These are phyloP conservation scores for Casuarius casuarius DNA, from an alignment of 2,113 vertebrate species.

Conservation along the genomic window DNA sequence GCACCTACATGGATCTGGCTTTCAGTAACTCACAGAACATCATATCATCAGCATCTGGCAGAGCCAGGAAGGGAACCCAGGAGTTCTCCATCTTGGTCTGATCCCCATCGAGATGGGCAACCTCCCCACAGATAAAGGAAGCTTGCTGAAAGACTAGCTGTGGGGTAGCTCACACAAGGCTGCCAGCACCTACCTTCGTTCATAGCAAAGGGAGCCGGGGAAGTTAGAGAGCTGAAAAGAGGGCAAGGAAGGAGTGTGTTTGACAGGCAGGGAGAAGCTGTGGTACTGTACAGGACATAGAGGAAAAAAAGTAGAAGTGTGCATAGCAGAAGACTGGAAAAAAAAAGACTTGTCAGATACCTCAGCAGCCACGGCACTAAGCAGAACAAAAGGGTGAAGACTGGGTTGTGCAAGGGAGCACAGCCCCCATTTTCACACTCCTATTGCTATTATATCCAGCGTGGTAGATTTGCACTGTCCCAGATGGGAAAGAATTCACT, in stretches of 20 bases:
- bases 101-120: background rate
- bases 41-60: background rate
- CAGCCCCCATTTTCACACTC: background rate
- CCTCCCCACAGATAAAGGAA: background rate
- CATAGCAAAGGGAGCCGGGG: background rate
- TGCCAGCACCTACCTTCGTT: background rate
- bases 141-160: background rate
- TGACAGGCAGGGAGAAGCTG: background rate
- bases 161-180: background rate
- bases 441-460: background rate
- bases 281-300: too few species aligned
- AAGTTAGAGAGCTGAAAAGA: background rate
- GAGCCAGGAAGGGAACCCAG: background rate
- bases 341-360: background rate
- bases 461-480: background rate
- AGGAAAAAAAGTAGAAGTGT: background rate
- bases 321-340: background rate
- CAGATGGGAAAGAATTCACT: background rate
- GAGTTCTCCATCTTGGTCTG: background rate
- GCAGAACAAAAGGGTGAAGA: fast-evolving
- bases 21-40: background rate
- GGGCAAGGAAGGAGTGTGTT: fast-evolving
- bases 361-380: background rate
- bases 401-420: background rate
- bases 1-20: background rate